Percentiles rank a stretch among this genome's conserved stretches.
These are phyloP conservation scores for Pelosia muscerda DNA, from an alignment of 2,888 invertebrate genomes.

Conservation along the genomic window DNA sequence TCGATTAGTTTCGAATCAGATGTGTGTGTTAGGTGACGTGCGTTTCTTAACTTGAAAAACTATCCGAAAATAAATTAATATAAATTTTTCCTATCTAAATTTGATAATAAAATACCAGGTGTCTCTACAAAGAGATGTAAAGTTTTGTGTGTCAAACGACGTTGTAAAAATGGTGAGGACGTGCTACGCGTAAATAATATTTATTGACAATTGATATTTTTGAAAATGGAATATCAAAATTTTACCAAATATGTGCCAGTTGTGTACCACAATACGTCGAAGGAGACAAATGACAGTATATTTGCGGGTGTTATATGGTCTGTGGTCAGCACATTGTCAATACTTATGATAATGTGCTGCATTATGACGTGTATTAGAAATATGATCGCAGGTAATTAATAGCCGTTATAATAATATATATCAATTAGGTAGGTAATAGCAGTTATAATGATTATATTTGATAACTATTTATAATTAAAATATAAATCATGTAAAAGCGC, in stretches of 20 bases:
- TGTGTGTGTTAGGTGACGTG: neutral
- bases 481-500: too few species aligned
- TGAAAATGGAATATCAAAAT: conserved; percentile 53
- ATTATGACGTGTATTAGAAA: conserved; percentile 56
- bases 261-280: conserved; percentile 8
- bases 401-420: neutral
- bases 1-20: neutral
- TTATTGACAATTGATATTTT: neutral
- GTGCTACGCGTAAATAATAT: neutral
- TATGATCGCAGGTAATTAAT: conserved; percentile 53
- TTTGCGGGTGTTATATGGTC: conserved; percentile 50
- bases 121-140: too few species aligned
- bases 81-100: neutral
- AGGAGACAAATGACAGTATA: conserved; percentile 14
- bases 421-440: too few species aligned
- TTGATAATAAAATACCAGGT: too few species aligned
- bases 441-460: too few species aligned
- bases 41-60: neutral
- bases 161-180: neutral
- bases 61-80: neutral
- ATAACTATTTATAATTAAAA: too few species aligned
- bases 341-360: conserved; percentile 52
- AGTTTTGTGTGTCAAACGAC: neutral
- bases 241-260: neutral
- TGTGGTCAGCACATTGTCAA: conserved; percentile 38